phyloP scores from a whole-genome alignment of 2,888 invertebrate genomes.

The Caenorhabditis macrosperma region DNA sequence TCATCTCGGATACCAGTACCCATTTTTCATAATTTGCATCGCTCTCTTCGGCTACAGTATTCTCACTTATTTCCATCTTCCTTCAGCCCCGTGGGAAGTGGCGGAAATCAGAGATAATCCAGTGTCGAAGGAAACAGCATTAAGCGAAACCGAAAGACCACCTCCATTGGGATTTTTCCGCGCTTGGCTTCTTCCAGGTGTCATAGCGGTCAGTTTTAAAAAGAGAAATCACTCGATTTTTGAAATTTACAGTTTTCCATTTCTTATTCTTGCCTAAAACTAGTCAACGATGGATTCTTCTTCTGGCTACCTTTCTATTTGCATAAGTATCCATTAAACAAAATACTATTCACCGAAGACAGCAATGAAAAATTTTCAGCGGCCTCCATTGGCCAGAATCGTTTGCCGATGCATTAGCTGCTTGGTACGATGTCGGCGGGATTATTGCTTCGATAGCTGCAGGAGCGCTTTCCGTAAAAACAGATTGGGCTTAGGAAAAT shows the following conservation, averaged over 20 bases:
- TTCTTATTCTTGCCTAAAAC: conserved; percentile 82
- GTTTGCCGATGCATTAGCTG: conserved; percentile 81
- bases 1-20: conserved; percentile 33
- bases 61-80: conserved; percentile 81
- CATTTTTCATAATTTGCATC: conserved; percentile 28
- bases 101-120: conserved; percentile 7
- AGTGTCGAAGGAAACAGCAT: not conserved
- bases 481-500: not conserved
- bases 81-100: conserved; percentile 81
- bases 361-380: conserved; percentile 20
- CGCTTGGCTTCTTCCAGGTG: conserved; percentile 69
- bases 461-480: conserved; percentile 64
- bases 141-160: conserved; percentile 40
- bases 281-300: conserved; percentile 82
- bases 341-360: too few species aligned
- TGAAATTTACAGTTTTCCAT: conserved; percentile 81
- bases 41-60: conserved; percentile 80
- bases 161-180: conserved; percentile 61
- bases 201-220: conserved; percentile 60
- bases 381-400: conserved; percentile 58
- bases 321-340: conserved; percentile 21
- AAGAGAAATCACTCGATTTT: not conserved
- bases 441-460: conserved; percentile 79
- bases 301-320: conserved; percentile 82
- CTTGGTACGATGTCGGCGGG: conserved; percentile 82